Base-by-base conservation (phyloP, 2,113 vertebrate species). In the Notothenia rossii region DNA sequence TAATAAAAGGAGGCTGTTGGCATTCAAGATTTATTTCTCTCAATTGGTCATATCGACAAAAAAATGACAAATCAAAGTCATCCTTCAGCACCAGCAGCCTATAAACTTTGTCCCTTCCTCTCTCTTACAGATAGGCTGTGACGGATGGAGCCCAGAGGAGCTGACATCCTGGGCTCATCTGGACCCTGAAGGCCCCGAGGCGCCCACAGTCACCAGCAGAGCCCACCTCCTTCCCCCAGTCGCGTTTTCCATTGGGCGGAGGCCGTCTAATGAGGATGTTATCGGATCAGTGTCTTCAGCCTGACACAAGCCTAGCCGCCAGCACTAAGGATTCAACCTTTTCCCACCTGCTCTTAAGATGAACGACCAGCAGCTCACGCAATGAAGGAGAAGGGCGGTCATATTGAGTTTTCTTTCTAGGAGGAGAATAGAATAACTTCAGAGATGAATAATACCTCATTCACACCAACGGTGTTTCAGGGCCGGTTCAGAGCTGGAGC, bases 201-300 rank as follows among this genome's bases (percentile, higher is more conserved):
- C 63, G 10, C 22, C 12, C 77, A 55, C 81, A 84, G 89, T 91
- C 89, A 89, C 83, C 76, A 43, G 53, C 85, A 75, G 76, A 86
- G 78, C 58, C 76, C 73, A 73, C 73, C 75, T 86, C 88, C 84
- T 84, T 76, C 89, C 83, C 88, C 88, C 58, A 64, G 81, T 79
- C 68, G 62, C 18, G 63, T 43, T 75, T 85, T 82, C 81, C 25
- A 10, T 67, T 71, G 49, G 77, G 81, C 72, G 29, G 25, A 72
- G 82, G 82, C 64, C 12, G n/a, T 55, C 75, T 93, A 93, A 93
- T 90, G 88, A 92, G 90, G 83, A 85, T 64, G 46, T 89, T 90
- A 91, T 91, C 89, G 86, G 89, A 92, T 93, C 88, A 92, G 84
- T 33, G 86, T 87, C 82, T 86, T 86, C 78, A 82, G 59, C 74